Evolutionary conservation across 2,797 vertebrate genomes (phyloP).

Genomic region (Cottoperca gobio): DNA sequence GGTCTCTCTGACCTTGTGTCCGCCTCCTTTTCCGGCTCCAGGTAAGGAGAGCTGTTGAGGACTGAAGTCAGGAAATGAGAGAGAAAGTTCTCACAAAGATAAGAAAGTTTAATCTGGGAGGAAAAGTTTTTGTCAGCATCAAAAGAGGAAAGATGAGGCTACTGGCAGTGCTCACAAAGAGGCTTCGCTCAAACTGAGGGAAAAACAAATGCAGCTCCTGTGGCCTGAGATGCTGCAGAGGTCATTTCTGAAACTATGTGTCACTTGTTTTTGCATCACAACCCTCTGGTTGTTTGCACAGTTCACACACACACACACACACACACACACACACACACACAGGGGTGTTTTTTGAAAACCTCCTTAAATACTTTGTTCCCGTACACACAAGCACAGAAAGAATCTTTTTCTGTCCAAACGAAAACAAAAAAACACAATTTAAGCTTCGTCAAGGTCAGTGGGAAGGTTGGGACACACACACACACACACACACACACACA

Average conservation of each 20-base stretch:
- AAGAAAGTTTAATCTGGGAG: constrained; percentile 23
- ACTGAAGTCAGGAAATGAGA: constrained; percentile 31
- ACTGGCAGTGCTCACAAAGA: constrained; percentile 2
- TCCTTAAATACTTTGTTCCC: too few relatives aligned
- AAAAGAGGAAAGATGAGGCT: constrained; percentile 12
- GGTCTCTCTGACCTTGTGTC: constrained; percentile 51
- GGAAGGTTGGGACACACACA: too few relatives aligned
- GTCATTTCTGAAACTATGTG: not conserved
- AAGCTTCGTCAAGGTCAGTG: too few relatives aligned
- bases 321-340: not conserved
- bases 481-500: too few relatives aligned
- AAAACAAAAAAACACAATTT: too few relatives aligned
- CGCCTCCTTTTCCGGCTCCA: constrained; percentile 53
- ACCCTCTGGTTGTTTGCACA: not conserved
- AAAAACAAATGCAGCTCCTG: not conserved
- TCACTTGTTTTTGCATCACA: not conserved
- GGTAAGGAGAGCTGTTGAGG: constrained; percentile 31
- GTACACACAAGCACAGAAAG: too few relatives aligned
- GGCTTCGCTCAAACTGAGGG: too few relatives aligned
- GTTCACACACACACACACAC: too few relatives aligned
- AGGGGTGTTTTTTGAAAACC: too few relatives aligned
- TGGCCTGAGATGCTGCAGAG: not conserved
- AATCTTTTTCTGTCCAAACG: too few relatives aligned
- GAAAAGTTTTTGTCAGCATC: constrained; percentile 9
- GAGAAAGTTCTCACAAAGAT: constrained; percentile 58